Evolutionary conservation across 2,113 vertebrate species (phyloP), one percentile per base, ranked within the genome.

Genomic region (Chamaetylas fuelleborni): DNA sequence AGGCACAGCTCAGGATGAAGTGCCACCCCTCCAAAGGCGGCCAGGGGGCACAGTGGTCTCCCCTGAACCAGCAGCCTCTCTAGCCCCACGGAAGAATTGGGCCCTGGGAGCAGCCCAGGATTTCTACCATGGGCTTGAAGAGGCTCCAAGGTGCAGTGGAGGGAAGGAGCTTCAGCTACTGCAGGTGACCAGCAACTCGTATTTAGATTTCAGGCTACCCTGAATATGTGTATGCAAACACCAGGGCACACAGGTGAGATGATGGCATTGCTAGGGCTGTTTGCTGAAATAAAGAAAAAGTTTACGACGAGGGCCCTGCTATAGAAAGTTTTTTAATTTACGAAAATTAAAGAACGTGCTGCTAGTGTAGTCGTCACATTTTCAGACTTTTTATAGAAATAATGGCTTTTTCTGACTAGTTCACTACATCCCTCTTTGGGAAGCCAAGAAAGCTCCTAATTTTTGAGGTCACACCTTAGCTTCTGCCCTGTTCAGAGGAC

Each of bases 261-360:
- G 38, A 38, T 38, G 43, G 58, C 6, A 5, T 19, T 20, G 3
- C 57, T 1, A 2, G 4, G 45, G 38, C 69, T 69, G 61, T 51
- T 73, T 72, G 38, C 81, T 79, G 36, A 51, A 85, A 72, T 22
- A 34, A 87, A 87, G 58, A 11, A 51, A 40, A 85, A 61, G 33
- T 62, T 92, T 61, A 50, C 58, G 67, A 74, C 3, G 0, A 81
- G 43, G 48, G 31, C 28, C 64, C 40, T 73, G 29, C 61, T 47
- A 54, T 54, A n/a, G 20, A 1, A 3, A 26, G 10, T 47, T 66
- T 20, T 31, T 47, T 33, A 79, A 51, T 43, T 4, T 50, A 43
- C 31, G 50, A 93, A 76, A 94, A 60, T 36, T 64, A 40, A 87
- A 90, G 31, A 85, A 78, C 12, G 18, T 42, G 67, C 40, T 92